Percentiles rank a stretch among this genome's conserved stretches.
Conservation (phyloP, 2,113 vertebrate genomes). For the Actinemys pallida region DNA sequence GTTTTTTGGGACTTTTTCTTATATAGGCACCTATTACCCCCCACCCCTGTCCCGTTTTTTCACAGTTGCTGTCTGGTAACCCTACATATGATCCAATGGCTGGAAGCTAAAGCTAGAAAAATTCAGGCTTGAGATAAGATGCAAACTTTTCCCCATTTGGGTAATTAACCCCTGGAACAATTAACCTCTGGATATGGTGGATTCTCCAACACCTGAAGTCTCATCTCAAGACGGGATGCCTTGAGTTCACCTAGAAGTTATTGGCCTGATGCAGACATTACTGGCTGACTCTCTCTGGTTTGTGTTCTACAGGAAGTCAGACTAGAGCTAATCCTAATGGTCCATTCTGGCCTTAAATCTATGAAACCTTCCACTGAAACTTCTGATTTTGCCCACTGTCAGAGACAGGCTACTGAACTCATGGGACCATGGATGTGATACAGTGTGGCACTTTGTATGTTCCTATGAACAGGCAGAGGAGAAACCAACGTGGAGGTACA, state of each 20-base stretch:
- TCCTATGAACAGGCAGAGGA: neutral
- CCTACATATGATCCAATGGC: neutral
- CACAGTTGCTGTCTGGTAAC: too few species aligned
- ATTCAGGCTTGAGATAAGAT: neutral
- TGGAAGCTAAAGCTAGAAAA: constrained; percentile 16
- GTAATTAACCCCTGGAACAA: neutral
- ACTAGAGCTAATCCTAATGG: neutral
- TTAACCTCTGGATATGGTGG: neutral
- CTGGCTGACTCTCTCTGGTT: accelerated
- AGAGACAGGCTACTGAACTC: neutral
- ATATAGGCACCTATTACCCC: too few species aligned
- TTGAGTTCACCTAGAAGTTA: neutral
- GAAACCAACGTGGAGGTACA: neutral
- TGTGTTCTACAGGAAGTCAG: accelerated
- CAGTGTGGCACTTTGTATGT: neutral
- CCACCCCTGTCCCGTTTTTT: too few species aligned
- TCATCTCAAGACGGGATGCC: neutral
- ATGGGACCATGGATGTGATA: neutral
- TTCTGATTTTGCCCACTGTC: neutral
- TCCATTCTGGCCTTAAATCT: too few species aligned
- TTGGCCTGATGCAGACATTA: neutral
- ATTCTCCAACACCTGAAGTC: neutral
- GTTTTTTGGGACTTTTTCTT: too few species aligned
- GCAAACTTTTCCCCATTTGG: neutral
- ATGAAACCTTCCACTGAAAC: neutral